Evolutionary conservation across 23 tunicate species (phyloP), one percentile per base, ranked within the genome.

Genomic region (Corella eumyota): DNA sequence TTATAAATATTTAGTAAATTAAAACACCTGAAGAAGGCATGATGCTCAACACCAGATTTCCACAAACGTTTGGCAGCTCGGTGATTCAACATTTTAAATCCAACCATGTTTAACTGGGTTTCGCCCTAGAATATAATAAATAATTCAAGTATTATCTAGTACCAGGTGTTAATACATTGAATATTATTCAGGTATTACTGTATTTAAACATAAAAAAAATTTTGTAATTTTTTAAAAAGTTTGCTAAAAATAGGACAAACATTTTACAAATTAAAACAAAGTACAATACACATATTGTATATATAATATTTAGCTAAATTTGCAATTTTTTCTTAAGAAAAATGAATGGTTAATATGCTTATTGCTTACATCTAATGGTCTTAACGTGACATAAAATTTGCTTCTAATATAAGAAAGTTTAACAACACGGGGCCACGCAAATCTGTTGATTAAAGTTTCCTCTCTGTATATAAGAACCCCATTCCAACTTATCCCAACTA

Each of bases 21-120:
- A n/a, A n/a, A n/a, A n/a, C 4, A 84, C 94, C 94, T 75, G 73
- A 84, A 84, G 44, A 84, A 84, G 26, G 83, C 74, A 58, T 84
- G 83, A 57, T 84, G 94, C 35, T 84, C 94, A 3, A 84, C 94
- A 0, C 78, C 65, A 26, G 94, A 75, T 58, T 76, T 84, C 94
- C 94, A 84, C 34, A 73, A 52, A 25, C 57, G 68, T 45, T 84
- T 84, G 15, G 94, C 94, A 0, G 83, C 76, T 33, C 81, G 60
- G 36, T 84, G 94, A 64, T 76, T 84, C 15, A 71, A 74, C 66
- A 84, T 32, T 48, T 84, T 84, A 46, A 75, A 84, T 45, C 83
- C 94, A 59, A 84, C 64, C 64, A 84, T 76, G 70, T 76, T 77
- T 25, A 78, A 49, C 23, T 36, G 69, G 20, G 15, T 32, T 29